Conservation (phyloP, 2,888 invertebrate genomes). For the Leucophenga maculata region DNA sequence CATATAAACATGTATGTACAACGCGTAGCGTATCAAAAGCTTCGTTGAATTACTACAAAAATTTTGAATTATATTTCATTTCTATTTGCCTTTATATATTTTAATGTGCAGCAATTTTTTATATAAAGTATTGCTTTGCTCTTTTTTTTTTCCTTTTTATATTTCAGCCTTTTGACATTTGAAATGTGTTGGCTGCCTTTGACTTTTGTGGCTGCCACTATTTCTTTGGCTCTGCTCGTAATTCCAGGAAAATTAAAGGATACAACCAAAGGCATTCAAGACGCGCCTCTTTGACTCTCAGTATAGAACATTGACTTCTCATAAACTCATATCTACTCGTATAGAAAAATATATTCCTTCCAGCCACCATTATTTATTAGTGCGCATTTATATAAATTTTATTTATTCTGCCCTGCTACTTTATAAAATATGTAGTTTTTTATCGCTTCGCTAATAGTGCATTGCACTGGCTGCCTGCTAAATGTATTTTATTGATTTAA, state of each 20-base stretch:
- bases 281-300: background rate
- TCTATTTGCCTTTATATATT: constrained; percentile 16
- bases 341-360: too few species aligned
- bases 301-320: background rate
- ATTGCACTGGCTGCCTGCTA: background rate
- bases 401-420: background rate
- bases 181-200: constrained; percentile 59
- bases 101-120: constrained; percentile 22
- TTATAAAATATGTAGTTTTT: background rate
- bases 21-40: constrained; percentile 32
- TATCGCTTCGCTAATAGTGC: constrained; percentile 3
- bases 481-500: constrained; percentile 17
- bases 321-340: background rate
- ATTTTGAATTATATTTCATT: constrained; percentile 2
- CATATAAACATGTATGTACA: too few species aligned
- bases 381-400: constrained; percentile 17
- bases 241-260: constrained; percentile 19
- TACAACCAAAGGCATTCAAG: background rate
- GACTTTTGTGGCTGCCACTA: constrained; percentile 29
- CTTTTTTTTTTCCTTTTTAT: constrained; percentile 8
- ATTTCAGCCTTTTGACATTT: constrained; percentile 60
- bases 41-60: background rate
- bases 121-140: constrained; percentile 7
- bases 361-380: constrained; percentile 11
- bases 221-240: too few species aligned